Conservation (phyloP, 1,140 invertebrate genomes). For the Heliothis subflexa region DNA sequence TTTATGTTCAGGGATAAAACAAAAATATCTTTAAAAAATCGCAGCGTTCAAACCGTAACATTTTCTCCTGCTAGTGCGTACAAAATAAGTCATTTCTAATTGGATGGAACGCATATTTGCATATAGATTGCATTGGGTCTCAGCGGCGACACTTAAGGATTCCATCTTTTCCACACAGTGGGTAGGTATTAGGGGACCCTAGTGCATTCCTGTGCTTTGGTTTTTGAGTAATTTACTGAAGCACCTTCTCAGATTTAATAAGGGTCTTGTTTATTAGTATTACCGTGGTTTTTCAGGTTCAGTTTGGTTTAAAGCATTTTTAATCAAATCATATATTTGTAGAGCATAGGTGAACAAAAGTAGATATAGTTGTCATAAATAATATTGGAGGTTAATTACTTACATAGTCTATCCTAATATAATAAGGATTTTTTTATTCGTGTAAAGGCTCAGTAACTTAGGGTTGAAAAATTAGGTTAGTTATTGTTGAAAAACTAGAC, state of each 20-base stretch:
- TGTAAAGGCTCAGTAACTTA: too few relatives aligned
- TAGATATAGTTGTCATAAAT: too few relatives aligned
- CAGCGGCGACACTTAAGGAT: conserved; percentile 59
- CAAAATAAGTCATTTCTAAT: conserved; percentile 62
- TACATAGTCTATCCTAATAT: too few relatives aligned
- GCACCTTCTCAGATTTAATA: conserved; percentile 9
- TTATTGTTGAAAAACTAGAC: too few relatives aligned
- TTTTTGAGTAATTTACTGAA: conserved; percentile 17
- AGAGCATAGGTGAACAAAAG: too few relatives aligned
- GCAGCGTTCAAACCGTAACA: conserved; percentile 23
- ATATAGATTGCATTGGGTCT: conserved; percentile 70
- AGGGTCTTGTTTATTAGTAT: background rate
- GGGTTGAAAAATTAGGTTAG: too few relatives aligned
- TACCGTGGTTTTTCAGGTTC: background rate
- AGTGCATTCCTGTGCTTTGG: conserved; percentile 28
- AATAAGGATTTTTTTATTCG: too few relatives aligned
- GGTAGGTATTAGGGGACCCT: conserved; percentile 8
- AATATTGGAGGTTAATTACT: too few relatives aligned
- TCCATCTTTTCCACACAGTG: conserved; percentile 20
- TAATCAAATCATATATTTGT: too few relatives aligned
- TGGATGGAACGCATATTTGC: conserved; percentile 71
- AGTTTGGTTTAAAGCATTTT: too few relatives aligned
- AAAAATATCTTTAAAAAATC: too few relatives aligned
- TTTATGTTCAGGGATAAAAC: too few relatives aligned
- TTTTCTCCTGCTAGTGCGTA: conserved; percentile 50